Base-by-base conservation (phyloP, 2,888 invertebrate genomes). In the Polia nebulosa region DNA sequence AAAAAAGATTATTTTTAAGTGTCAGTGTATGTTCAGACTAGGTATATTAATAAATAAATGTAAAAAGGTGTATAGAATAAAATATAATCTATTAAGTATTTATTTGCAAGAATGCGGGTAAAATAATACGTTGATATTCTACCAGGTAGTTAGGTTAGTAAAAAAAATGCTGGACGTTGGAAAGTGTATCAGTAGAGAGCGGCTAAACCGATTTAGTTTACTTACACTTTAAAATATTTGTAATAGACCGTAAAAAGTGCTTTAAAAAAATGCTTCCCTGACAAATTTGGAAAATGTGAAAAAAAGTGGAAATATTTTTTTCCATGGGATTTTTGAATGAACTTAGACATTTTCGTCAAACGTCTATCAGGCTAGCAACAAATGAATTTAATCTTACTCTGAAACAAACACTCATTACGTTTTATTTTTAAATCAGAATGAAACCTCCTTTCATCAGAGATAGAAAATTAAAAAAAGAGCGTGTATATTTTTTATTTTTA, bases 381-480 rank as follows among this genome's bases (percentile, higher is more conserved):
- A 57, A 44, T 20, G 17, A 20, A 47, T 51, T 52, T n/a, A 15
- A 45, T 45, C 3, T 47, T 7, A 44, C 9, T 41, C 3, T 2
- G 22, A 44, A 55, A 49, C 17, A 22, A 58, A 13, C 17, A 55
- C 17, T 41, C 6, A 2, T 9, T 32, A 32, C 7, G 5, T 60
- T 56, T 55, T 1, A 56, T 36, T n/a, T 71, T 49, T 0, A 41
- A 77, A 47, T 58, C 1, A 32, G n/a, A 58, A 53, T 27, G 6
- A 49, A 62, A 53, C 20, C 39, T 49, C 29, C 9, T 34, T 49
- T 55, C 29, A n/a, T 13, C 32, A 20, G 13, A 49, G 39, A 55
- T 25, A 27, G 39, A 44, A 62, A 22, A 58, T 63, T 58, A 45
- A 61, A 52, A 59, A 62, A 49, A 34, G 41, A 47, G 47, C 29